These are phyloP conservation scores for Alouatta palliata DNA, from an alignment of 2,113 vertebrate genomes.

Conservation along the genomic window DNA sequence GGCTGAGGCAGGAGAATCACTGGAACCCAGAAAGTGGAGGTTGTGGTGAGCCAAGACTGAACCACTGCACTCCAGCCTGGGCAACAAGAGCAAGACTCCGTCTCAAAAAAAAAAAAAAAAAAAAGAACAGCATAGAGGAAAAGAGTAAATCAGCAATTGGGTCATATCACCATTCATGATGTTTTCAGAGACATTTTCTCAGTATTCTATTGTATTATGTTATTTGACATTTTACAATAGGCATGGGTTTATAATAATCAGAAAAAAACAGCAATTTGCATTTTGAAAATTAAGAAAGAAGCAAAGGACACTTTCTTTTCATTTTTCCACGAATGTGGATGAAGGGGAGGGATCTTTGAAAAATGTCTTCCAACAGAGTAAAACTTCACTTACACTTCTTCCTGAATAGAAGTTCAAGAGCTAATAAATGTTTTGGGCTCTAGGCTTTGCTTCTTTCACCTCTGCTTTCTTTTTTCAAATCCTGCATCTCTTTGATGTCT, in stretches of 20 bases:
- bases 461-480: not conserved
- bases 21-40: too few relatives aligned
- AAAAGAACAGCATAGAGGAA: not conserved
- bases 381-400: not conserved
- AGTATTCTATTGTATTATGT: too few relatives aligned
- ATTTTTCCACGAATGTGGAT: not conserved
- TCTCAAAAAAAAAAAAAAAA: too few relatives aligned
- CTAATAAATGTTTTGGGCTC: not conserved
- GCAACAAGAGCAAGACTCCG: too few relatives aligned
- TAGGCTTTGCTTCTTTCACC: too few relatives aligned
- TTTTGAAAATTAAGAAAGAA: not conserved
- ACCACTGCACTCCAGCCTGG: too few relatives aligned
- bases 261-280: not conserved
- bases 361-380: not conserved
- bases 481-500: not conserved
- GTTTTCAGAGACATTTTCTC: rapidly evolving
- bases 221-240: not conserved
- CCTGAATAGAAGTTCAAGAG: not conserved
- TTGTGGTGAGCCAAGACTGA: too few relatives aligned
- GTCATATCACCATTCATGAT: not conserved
- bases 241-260: not conserved
- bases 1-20: too few relatives aligned
- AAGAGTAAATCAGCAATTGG: not conserved
- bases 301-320: not conserved
- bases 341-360: not conserved